Percentiles rank a stretch among this genome's conserved stretches.
phyloP scores from a whole-genome alignment of 2,113 vertebrate species.

The Neofelis nebulosa region DNA sequence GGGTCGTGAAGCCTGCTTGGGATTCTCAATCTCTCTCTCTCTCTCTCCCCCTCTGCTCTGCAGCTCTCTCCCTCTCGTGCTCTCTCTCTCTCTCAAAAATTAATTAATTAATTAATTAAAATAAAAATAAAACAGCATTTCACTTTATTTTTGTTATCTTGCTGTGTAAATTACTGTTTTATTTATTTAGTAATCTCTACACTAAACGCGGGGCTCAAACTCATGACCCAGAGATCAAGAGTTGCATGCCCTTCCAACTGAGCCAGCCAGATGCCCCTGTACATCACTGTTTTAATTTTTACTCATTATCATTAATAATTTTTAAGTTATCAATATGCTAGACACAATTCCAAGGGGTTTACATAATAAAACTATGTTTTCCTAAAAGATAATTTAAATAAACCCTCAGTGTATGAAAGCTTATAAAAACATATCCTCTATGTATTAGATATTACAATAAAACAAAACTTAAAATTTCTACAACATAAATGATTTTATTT shows the following conservation, averaged over 20 bases:
- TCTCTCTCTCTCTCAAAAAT: no score
- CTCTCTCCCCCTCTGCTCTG: no score
- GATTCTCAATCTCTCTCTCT: no score
- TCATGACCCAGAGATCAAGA: not conserved
- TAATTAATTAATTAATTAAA: no score
- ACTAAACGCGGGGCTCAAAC: not conserved
- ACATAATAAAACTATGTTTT: conserved; percentile 12
- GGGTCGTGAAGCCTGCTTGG: no score
- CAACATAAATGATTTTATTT: conserved; percentile 31
- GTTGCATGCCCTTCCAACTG: not conserved
- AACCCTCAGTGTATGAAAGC: not conserved
- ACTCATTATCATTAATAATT: conserved; percentile 12
- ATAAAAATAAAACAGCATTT: not conserved
- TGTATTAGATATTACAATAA: not conserved
- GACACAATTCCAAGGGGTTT: not conserved
- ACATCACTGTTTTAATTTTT: conserved; percentile 15
- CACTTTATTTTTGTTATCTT: conserved; percentile 21
- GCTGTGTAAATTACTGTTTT: not conserved
- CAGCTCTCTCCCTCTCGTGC: no score
- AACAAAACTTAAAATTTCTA: not conserved
- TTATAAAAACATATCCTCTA: not conserved
- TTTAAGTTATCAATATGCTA: conserved; percentile 7
- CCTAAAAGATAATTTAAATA: conserved; percentile 33
- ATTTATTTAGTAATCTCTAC: conserved; percentile 19
- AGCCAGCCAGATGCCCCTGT: not conserved